Evolutionary conservation across 2,113 vertebrate species (phyloP).

Genomic region (Acinonyx jubatus): DNA sequence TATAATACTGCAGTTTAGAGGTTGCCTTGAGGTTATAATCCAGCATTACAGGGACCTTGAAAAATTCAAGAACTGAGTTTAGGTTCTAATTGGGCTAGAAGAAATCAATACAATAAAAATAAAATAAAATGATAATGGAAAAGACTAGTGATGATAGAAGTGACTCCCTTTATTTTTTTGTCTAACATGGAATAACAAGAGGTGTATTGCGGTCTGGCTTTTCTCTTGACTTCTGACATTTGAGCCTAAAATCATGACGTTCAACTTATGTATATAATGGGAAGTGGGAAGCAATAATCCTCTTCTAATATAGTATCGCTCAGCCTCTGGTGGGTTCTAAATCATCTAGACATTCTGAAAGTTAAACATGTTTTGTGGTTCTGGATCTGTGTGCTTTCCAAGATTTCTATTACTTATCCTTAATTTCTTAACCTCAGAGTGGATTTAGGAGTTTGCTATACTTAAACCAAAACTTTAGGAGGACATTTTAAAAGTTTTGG

Average conservation of each 20-base stretch:
- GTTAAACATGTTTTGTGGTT: not conserved
- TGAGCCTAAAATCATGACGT: not conserved
- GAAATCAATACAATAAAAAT: not conserved
- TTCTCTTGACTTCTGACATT: not conserved
- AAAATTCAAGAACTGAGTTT: not conserved
- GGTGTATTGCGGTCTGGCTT: not conserved
- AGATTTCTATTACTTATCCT: not conserved
- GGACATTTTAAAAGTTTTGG: not conserved
- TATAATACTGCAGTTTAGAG: not conserved
- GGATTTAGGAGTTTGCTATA: not conserved
- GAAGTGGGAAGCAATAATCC: not conserved
- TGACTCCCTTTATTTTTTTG: not conserved
- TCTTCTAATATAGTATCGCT: not conserved
- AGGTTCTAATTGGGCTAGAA: not conserved
- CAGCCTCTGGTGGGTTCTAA: not conserved
- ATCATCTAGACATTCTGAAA: not conserved
- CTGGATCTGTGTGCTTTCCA: not conserved
- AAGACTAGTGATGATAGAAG: not conserved
- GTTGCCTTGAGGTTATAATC: not conserved
- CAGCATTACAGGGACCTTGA: rapidly evolving
- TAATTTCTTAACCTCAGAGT: not conserved
- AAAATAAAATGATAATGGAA: not conserved
- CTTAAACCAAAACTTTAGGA: not conserved
- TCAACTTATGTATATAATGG: not conserved
- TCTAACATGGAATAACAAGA: not conserved